Conservation (phyloP, 2,888 invertebrate species). For the Heliconius hortense region DNA sequence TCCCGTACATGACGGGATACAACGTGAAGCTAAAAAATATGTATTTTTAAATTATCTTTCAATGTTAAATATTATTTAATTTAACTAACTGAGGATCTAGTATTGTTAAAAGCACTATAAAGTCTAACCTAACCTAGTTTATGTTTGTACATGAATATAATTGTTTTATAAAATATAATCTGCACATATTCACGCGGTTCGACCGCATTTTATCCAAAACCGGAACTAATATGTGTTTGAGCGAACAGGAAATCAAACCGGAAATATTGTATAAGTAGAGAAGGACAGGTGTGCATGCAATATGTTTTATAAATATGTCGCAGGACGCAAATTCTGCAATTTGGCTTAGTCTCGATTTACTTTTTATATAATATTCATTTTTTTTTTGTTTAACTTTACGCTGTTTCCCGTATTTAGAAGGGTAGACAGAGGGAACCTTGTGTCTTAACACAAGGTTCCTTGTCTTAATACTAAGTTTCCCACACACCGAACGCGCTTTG, state of each 20-base stretch:
- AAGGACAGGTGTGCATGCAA: constrained; percentile 38
- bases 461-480: too few species aligned
- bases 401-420: not conserved
- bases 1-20: too few species aligned
- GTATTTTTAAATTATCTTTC: not conserved
- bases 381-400: not conserved
- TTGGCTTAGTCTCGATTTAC: not conserved
- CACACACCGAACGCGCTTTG: not conserved
- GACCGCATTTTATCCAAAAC: constrained; percentile 26
- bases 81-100: too few species aligned
- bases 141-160: not conserved
- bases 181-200: not conserved
- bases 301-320: constrained; percentile 6
- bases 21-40: not conserved
- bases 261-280: constrained; percentile 31
- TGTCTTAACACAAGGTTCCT: too few species aligned
- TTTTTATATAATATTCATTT: not conserved
- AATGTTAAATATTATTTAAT: not conserved
- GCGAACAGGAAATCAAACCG: constrained; percentile 40
- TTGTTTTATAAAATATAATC: not conserved
- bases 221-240: constrained; percentile 37
- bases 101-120: too few species aligned
- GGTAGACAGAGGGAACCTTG: too few species aligned
- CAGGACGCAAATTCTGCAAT: not conserved
- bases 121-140: too few species aligned